Percentiles rank a stretch among this genome's conserved stretches.
phyloP scores from a whole-genome alignment of 1,140 invertebrate genomes.

The Macrostomum lignano region DNA sequence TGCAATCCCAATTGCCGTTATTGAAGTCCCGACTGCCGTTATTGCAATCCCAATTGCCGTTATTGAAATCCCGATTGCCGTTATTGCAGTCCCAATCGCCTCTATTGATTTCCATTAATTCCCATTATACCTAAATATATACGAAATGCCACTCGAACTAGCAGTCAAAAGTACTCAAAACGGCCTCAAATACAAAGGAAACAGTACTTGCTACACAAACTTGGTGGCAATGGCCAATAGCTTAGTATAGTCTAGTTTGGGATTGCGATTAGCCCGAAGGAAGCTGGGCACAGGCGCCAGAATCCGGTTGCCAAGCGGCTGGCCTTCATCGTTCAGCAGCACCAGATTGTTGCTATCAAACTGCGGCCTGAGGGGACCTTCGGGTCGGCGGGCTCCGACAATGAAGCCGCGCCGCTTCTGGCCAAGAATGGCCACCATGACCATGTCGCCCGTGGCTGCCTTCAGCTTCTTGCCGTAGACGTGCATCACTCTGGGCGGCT shows the following conservation, averaged over 20 bases:
- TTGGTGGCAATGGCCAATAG: conserved; percentile 60
- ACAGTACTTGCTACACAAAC: too few species aligned
- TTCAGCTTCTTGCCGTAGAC: conserved; percentile 9
- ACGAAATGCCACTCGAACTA: too few species aligned
- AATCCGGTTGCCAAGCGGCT: conserved; percentile 70
- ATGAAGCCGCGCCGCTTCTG: conserved; percentile 80
- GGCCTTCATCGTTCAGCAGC: conserved; percentile 64
- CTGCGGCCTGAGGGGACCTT: conserved; percentile 42
- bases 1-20: too few species aligned
- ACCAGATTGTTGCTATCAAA: conserved; percentile 91
- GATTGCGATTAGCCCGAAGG: conserved; percentile 42
- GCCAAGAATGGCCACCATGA: conserved; percentile 72
- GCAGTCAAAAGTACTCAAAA: too few species aligned
- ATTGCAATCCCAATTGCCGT: too few species aligned
- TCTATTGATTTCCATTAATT: too few species aligned
- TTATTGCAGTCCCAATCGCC: too few species aligned
- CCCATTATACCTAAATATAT: too few species aligned
- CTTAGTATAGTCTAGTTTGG: conserved; percentile 83
- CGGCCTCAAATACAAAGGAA: too few species aligned
- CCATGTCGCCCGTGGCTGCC: conserved; percentile 27
- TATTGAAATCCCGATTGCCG: too few species aligned
- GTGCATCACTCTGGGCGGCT: background rate
- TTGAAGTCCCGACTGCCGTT: too few species aligned
- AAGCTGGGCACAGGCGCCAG: conserved; percentile 70
- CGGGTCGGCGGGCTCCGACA: conserved; percentile 55